Percentiles rank a stretch among this genome's conserved stretches.
phyloP scores from a whole-genome alignment of 2,888 invertebrate genomes.

The Chrysotoxum bicinctum region DNA sequence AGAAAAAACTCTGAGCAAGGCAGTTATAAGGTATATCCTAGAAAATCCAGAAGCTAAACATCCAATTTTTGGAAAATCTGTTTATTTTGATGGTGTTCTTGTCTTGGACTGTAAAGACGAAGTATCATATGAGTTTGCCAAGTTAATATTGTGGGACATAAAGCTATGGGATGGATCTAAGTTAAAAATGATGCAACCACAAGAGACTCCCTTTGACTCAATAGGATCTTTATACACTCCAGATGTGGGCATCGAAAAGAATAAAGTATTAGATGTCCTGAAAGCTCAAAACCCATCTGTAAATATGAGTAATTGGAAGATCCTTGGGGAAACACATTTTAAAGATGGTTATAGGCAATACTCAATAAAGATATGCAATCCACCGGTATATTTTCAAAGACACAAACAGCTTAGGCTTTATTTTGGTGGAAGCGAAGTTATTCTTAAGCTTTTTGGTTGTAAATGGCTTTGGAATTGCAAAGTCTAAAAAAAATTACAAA shows the following conservation, averaged over 20 bases:
- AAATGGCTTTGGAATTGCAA: conserved; percentile 12
- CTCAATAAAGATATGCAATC: background rate
- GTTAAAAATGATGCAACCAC: conserved; percentile 15
- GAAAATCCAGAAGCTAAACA: background rate
- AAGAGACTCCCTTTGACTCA: background rate
- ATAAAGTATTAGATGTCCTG: conserved; percentile 8
- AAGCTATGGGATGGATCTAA: conserved; percentile 21
- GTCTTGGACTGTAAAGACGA: conserved; percentile 50
- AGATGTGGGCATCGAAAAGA: conserved; percentile 1
- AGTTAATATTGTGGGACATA: background rate
- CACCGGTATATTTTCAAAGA: conserved; percentile 25
- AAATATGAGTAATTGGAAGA: conserved; percentile 33
- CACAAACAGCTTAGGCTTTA: conserved; percentile 14
- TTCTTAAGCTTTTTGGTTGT: conserved; percentile 10
- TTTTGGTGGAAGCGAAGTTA: conserved; percentile 44
- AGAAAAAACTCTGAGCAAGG: conserved; percentile 23
- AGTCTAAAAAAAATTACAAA: background rate
- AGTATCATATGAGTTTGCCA: conserved; percentile 26
- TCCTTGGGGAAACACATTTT: conserved; percentile 16
- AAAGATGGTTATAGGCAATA: background rate
- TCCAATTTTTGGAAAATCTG: conserved; percentile 27
- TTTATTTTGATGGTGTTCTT: conserved; percentile 37
- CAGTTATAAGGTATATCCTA: background rate
- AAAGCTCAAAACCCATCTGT: conserved; percentile 34
- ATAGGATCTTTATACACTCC: conserved; percentile 15